Percentiles rank a stretch among this genome's conserved stretches.
Evolutionary conservation across 2,113 vertebrate genomes (phyloP).

Genomic region (Aegithalos caudatus): DNA sequence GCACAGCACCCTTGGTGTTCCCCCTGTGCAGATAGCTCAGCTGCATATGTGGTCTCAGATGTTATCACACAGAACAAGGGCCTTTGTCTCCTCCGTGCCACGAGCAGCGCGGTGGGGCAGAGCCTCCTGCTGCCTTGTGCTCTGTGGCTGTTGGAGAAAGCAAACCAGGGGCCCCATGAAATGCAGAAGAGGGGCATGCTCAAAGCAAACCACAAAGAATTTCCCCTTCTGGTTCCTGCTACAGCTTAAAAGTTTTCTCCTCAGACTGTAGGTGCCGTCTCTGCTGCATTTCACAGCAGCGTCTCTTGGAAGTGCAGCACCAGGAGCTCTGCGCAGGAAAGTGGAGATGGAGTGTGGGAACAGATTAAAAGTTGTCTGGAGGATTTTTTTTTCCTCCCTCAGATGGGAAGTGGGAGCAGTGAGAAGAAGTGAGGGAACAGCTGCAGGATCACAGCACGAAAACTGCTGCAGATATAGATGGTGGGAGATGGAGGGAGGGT

Average conservation of each 20-base stretch:
- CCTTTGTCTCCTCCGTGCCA: neutral
- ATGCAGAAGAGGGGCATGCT: conserved; percentile 3
- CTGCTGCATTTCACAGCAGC: neutral
- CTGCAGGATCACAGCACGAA: conserved; percentile 31
- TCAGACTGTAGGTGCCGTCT: neutral
- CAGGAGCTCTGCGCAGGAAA: neutral
- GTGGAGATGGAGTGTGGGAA: conserved; percentile 19
- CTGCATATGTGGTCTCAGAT: neutral
- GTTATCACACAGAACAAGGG: neutral
- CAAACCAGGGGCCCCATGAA: neutral
- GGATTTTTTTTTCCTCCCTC: conserved; percentile 24
- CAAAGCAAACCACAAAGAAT: neutral
- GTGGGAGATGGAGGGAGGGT: neutral
- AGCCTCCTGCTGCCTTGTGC: accelerated
- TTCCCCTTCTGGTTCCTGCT: conserved; percentile 2
- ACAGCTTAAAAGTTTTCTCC: neutral
- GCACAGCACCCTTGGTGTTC: neutral
- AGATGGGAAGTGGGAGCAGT: conserved; percentile 62
- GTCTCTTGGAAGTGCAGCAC: neutral
- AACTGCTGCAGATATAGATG: conserved; percentile 30
- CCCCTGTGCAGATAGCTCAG: neutral
- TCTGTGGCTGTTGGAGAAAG: neutral
- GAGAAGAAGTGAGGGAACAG: conserved; percentile 51
- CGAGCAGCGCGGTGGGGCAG: neutral
- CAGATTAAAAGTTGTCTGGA: conserved; percentile 39